These are phyloP conservation scores for Heliconius eleuchia DNA, from an alignment of 1,140 invertebrate genomes.

Conservation along the genomic window DNA sequence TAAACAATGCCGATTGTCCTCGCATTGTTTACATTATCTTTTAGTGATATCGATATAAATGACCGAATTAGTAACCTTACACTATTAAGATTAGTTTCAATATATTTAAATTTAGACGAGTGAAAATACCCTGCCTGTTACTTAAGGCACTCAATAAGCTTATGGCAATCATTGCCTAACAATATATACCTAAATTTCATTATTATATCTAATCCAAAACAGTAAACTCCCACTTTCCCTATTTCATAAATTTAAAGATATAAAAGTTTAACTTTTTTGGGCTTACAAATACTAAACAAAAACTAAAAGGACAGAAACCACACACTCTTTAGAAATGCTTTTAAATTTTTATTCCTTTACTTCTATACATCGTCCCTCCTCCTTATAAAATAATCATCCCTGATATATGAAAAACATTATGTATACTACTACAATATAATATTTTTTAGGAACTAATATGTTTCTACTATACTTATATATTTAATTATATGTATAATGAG, in stretches of 20 bases:
- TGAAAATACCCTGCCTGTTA: constrained; percentile 30
- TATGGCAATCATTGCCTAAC: constrained; percentile 62
- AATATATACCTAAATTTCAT: not conserved
- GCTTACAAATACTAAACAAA: not conserved
- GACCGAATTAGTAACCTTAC: not conserved
- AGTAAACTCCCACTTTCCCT: not conserved
- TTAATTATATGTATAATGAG: not conserved
- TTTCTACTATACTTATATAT: not conserved
- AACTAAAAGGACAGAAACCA: not conserved
- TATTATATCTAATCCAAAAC: not conserved
- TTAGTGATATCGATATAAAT: not conserved
- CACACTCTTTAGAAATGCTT: constrained; percentile 8
- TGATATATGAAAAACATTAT: not conserved
- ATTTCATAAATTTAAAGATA: not conserved
- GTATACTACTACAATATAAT: not conserved
- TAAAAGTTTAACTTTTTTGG: not conserved
- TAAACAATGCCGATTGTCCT: too few species aligned
- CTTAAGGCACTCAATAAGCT: constrained; percentile 64
- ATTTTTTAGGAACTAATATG: not conserved
- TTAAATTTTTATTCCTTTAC: not conserved
- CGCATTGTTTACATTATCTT: not conserved
- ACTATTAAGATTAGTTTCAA: not conserved
- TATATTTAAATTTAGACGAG: constrained; percentile 18
- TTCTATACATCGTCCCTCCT: not conserved
- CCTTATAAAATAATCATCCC: not conserved